Percentiles rank a stretch among this genome's conserved stretches.
Conservation (phyloP, 92 coral and sea anemone genomes). For the Pocillopora grandis region DNA sequence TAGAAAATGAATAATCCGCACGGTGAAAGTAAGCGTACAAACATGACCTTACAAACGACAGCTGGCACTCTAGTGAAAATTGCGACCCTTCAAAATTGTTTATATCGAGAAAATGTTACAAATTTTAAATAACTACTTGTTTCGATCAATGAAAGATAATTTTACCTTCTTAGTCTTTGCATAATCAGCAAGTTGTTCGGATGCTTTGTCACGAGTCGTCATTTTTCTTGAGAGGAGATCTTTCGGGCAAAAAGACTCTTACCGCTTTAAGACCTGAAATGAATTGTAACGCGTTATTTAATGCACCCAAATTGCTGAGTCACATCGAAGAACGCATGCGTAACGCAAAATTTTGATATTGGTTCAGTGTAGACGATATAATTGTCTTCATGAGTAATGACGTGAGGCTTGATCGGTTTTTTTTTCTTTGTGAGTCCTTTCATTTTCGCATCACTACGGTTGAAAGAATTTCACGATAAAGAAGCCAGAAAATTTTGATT, state of each 20-base stretch:
- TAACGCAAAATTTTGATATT: background rate
- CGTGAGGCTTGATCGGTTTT: too few species aligned
- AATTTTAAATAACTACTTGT: background rate
- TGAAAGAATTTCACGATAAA: too few species aligned
- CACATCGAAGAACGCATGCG: slow-evolving; percentile 14
- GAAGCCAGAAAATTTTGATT: too few species aligned
- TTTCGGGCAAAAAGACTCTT: background rate
- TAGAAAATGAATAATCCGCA: too few species aligned
- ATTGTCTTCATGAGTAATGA: too few species aligned
- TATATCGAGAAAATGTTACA: background rate
- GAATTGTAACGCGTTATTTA: background rate
- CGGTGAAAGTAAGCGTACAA: too few species aligned
- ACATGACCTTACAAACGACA: too few species aligned
- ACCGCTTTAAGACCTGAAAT: background rate
- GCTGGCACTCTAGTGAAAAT: background rate
- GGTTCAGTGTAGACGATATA: too few species aligned
- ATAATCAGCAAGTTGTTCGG: slow-evolving; percentile 76
- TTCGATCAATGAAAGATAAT: background rate
- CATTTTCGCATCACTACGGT: too few species aligned
- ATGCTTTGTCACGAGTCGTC: slow-evolving; percentile 73
- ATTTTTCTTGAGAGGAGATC: slow-evolving; percentile 20
- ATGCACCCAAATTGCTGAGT: slow-evolving; percentile 6
- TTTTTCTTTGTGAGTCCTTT: too few species aligned
- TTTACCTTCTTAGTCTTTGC: slow-evolving; percentile 70
- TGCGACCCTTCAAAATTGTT: background rate